phyloP scores from a whole-genome alignment of 2,113 vertebrate species.

The Carassius auratus region DNA sequence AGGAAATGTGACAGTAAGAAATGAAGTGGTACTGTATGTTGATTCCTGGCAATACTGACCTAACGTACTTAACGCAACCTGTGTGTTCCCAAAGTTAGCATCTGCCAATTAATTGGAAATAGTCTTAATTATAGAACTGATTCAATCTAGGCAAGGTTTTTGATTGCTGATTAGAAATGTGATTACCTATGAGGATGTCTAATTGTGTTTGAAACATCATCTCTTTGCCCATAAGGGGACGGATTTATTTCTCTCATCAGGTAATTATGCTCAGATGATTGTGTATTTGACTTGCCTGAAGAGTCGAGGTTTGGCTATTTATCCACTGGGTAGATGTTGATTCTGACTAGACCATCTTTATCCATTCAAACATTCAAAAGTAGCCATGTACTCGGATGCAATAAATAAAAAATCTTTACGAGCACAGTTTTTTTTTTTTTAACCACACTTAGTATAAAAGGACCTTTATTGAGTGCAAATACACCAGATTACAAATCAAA shows the following conservation, averaged over 20 bases:
- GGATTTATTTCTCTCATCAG: not conserved
- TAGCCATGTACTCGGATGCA: not conserved
- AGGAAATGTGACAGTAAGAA: not conserved
- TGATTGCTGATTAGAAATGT: not conserved
- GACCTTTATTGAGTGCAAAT: not conserved
- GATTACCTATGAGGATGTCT: not conserved
- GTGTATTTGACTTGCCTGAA: not conserved
- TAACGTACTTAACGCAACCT: not conserved
- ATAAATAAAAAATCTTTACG: not conserved
- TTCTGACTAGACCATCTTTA: not conserved
- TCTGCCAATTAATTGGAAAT: conserved; percentile 13
- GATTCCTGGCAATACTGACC: not conserved
- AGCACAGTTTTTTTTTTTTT: not conserved
- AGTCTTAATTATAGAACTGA: not conserved
- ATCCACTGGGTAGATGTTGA: not conserved
- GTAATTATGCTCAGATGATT: not conserved
- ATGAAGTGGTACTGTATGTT: not conserved
- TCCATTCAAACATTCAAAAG: not conserved
- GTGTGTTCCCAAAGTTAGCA: not conserved
- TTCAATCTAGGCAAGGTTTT: not conserved
- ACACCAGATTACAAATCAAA: not conserved
- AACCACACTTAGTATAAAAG: not conserved
- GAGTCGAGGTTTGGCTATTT: not conserved
- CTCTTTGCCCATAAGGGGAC: not conserved
- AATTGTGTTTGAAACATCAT: conserved; percentile 14